Conservation (phyloP, 2,113 vertebrate genomes). For the Grus americana region DNA sequence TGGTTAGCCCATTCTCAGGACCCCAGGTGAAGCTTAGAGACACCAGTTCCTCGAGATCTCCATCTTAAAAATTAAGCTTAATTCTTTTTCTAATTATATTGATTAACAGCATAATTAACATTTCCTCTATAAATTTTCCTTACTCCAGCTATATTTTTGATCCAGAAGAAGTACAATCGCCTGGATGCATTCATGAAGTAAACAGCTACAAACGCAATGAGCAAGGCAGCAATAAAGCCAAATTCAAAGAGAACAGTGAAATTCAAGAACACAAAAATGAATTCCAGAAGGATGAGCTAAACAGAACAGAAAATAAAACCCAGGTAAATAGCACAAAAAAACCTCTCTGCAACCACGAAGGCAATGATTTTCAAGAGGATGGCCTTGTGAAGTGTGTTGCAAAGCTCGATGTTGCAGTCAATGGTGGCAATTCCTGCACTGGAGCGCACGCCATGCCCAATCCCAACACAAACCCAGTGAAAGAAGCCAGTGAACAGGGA, state of each 20-base stretch:
- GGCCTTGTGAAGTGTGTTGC: not conserved
- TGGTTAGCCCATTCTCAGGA: not conserved
- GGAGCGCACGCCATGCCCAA: not conserved
- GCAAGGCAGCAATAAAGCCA: conserved; percentile 36
- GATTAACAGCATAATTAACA: not conserved
- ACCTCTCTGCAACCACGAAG: not conserved
- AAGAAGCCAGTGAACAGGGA: not conserved
- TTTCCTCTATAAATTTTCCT: not conserved
- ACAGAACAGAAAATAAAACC: not conserved
- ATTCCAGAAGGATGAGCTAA: not conserved
- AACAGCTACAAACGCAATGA: conserved; percentile 62
- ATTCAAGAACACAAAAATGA: conserved; percentile 13
- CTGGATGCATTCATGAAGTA: conserved; percentile 68
- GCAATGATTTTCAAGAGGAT: not conserved
- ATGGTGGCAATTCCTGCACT: conserved; percentile 31
- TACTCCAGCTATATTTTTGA: conserved; percentile 76
- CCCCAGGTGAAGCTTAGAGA: not conserved
- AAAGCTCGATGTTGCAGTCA: conserved; percentile 11
- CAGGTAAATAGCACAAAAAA: not conserved
- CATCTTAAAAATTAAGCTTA: not conserved
- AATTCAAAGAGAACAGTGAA: conserved; percentile 21
- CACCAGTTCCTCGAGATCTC: not conserved
- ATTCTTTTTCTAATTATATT: not conserved
- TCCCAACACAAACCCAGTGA: not conserved
- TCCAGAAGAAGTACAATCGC: conserved; percentile 58